Percentiles rank a stretch among this genome's conserved stretches.
Conservation (phyloP, 2,113 vertebrate genomes). For the Cryptomyrus ogoouensis region DNA sequence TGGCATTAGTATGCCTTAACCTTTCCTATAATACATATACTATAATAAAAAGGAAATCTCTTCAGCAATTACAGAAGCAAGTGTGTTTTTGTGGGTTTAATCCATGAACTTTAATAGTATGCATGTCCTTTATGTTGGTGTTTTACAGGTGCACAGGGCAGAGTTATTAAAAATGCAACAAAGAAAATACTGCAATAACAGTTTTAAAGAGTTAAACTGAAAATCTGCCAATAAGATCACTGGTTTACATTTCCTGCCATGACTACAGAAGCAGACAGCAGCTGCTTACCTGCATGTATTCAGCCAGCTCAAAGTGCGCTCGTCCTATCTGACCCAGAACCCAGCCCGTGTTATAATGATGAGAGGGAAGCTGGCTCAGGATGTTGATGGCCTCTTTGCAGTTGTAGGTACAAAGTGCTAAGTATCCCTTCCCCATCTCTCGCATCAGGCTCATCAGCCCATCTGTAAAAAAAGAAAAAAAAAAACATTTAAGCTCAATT, state of each 20-base stretch:
- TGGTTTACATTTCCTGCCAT: neutral
- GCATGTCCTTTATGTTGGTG: neutral
- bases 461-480: constrained; percentile 58
- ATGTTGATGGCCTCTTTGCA: constrained; percentile 92
- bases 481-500: neutral
- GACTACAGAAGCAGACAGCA: neutral
- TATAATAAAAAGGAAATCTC: neutral
- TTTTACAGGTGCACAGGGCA: neutral
- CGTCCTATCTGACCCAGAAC: constrained; percentile 90
- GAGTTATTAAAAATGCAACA: neutral
- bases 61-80: neutral
- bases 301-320: constrained; percentile 93
- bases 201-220: neutral
- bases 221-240: neutral
- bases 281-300: constrained; percentile 88
- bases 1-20: neutral
- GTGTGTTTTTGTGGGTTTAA: neutral
- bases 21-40: neutral
- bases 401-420: constrained; percentile 93
- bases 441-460: constrained; percentile 89
- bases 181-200: neutral
- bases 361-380: constrained; percentile 86
- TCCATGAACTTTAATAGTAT: neutral
- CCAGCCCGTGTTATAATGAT: constrained; percentile 98
- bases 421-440: constrained; percentile 91